A percentile compares a stretch with the other conserved stretches of the same genome.
Evolutionary conservation across 2,797 vertebrate genomes (phyloP).

Genomic region (Cheirogaleus major): DNA sequence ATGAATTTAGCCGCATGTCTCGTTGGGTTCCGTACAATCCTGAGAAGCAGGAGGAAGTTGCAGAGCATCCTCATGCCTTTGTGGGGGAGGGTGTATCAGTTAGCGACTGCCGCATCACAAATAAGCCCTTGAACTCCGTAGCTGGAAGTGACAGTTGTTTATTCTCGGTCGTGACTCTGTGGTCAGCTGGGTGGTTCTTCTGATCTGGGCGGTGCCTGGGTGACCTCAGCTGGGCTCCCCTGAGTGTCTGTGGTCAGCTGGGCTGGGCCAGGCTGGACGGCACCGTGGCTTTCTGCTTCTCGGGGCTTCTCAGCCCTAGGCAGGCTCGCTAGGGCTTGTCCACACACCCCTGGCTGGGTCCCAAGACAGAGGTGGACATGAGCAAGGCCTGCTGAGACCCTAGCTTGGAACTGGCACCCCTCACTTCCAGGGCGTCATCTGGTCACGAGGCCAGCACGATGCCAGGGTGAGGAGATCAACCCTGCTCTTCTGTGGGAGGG

Average conservation of each 20-base stretch:
- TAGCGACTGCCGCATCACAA: neutral
- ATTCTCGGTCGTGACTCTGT: neutral
- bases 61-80: fast-evolving
- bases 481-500: neutral
- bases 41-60: neutral
- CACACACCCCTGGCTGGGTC: neutral
- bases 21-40: neutral
- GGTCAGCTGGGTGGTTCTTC: neutral
- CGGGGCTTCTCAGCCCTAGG: neutral
- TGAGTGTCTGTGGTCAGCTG: neutral
- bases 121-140: neutral
- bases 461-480: neutral
- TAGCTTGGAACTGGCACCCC: neutral
- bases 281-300: neutral
- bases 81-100: neutral
- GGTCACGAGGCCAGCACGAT: neutral
- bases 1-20: neutral
- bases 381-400: neutral
- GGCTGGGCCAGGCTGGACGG: neutral
- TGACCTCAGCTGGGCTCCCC: neutral
- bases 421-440: too few species aligned
- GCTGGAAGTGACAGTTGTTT: neutral
- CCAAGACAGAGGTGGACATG: neutral
- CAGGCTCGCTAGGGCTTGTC: neutral
- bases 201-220: neutral